Conservation (phyloP, 2,888 invertebrate species). For the Clivina fossor region DNA sequence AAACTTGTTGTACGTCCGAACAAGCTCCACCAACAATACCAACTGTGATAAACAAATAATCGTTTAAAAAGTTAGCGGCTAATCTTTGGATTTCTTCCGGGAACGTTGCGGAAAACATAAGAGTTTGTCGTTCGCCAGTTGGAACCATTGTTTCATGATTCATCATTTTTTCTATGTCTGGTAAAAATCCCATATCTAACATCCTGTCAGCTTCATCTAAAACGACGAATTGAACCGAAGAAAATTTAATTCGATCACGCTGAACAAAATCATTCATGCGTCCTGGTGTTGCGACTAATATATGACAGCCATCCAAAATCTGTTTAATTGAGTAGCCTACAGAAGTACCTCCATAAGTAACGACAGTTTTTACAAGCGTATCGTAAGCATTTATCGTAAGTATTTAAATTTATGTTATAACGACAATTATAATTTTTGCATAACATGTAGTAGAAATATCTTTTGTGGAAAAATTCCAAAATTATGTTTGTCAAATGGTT, state of each 20-base stretch:
- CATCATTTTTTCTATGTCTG: conserved; percentile 61
- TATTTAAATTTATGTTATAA: no score
- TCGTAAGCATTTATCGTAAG: no score
- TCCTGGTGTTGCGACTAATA: conserved; percentile 75
- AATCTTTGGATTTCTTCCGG: conserved; percentile 72
- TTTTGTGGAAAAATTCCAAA: no score
- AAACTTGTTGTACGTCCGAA: conserved; percentile 81
- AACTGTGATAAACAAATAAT: conserved; percentile 86
- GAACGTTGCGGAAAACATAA: conserved; percentile 81
- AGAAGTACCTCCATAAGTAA: conserved; percentile 86
- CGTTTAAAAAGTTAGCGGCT: conserved; percentile 74
- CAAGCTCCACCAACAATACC: conserved; percentile 94
- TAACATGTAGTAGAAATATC: no score
- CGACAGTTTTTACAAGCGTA: conserved; percentile 71
- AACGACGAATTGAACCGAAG: conserved; percentile 65
- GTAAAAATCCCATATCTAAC: conserved; percentile 73
- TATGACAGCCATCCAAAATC: conserved; percentile 65
- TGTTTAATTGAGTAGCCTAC: conserved; percentile 67
- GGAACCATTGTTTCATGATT: conserved; percentile 63
- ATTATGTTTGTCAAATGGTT: no score
- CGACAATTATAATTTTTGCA: no score
- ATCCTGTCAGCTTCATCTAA: conserved; percentile 82
- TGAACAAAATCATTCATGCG: conserved; percentile 67
- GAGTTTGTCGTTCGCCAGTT: conserved; percentile 61
- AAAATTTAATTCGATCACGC: conserved; percentile 59